Base-by-base conservation (phyloP, 2,888 invertebrate species). In the Pegoplata infirma region DNA sequence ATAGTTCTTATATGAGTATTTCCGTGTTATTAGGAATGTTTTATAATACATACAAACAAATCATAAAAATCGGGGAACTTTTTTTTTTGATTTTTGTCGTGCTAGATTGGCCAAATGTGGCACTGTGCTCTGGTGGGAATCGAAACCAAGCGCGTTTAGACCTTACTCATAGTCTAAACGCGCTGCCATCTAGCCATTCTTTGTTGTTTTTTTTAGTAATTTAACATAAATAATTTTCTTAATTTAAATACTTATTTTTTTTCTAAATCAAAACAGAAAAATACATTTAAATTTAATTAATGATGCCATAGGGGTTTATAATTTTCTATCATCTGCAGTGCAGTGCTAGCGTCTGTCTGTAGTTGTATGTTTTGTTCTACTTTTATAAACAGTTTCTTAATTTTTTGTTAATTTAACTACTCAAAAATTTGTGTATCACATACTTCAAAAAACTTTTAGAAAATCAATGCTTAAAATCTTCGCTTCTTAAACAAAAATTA, bases 261-360 rank as follows among this genome's bases (percentile, higher is more conserved):
- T 36, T 66, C 25, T 67, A 28, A 17, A 51, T 1, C 6, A 14
- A n/a, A 40, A 51, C 19, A 53, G 44, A 49, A 44, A 55, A 75
- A 75, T 55, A n/a, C 49, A 55, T 69, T 69, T 69, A 61, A 75
- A 69, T 68, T 69, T 56, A 68, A 69, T 69, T 75, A 40, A 69
- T 68, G 68, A 75, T 69, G 75, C 68, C 63, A 75, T 75, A 69
- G 75, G 75, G 68, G 75, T 69, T 75, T 61, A 75, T 69, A 69
- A 32, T 55, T n/a, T n/a, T 66, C 64, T n/a, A 74, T 59, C 69
- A 74, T 71, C 74, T 79, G 78, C 78, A 79, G 66, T 75, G 78
- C 74, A 74, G 49, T 66, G 49, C 44, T 51, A 14, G 49, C 63
- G 66, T 46, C 10, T 16, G 36, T 55, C 17, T 16, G 14, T 16